Evolutionary conservation across 2,888 invertebrate species (phyloP).

Genomic region (Macrosoma leucophasiata): DNA sequence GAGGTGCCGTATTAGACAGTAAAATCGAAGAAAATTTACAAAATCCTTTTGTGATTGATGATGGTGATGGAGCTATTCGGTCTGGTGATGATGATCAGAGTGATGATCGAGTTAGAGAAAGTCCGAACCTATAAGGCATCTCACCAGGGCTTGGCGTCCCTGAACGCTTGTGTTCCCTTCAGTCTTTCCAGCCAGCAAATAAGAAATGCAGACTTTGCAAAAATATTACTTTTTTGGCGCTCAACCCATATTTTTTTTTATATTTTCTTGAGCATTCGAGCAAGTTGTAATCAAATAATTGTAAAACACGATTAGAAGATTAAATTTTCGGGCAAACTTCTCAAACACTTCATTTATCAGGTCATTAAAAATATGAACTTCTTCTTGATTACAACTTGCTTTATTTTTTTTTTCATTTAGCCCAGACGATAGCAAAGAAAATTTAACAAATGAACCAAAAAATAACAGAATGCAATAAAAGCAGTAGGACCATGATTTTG

Average conservation of each 20-base stretch:
- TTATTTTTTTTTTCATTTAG: constrained; percentile 7
- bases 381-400: constrained; percentile 13
- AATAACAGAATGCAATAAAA: constrained; percentile 40
- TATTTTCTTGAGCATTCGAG: constrained; percentile 31
- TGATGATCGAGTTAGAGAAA: constrained; percentile 56
- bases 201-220: constrained; percentile 74
- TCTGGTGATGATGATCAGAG: constrained; percentile 40
- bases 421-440: constrained; percentile 32
- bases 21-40: constrained; percentile 29
- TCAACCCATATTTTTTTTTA: constrained; percentile 40
- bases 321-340: too few relatives aligned
- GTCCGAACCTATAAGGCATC: constrained; percentile 74
- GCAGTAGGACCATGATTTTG: constrained; percentile 38
- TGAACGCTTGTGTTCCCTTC: constrained; percentile 74
- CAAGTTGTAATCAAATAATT: constrained; percentile 36
- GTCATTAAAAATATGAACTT: too few relatives aligned
- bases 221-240: constrained; percentile 63
- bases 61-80: constrained; percentile 35
- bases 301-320: too few relatives aligned
- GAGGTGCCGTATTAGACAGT: constrained; percentile 29
- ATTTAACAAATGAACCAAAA: constrained; percentile 29
- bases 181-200: constrained; percentile 74
- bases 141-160: constrained; percentile 77
- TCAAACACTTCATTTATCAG: too few relatives aligned
- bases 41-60: too few relatives aligned